A percentile compares a stretch with the other conserved stretches of the same genome.
Evolutionary conservation across 1,140 invertebrate genomes (phyloP).

Genomic region (Pogonognathellus flavescens): DNA sequence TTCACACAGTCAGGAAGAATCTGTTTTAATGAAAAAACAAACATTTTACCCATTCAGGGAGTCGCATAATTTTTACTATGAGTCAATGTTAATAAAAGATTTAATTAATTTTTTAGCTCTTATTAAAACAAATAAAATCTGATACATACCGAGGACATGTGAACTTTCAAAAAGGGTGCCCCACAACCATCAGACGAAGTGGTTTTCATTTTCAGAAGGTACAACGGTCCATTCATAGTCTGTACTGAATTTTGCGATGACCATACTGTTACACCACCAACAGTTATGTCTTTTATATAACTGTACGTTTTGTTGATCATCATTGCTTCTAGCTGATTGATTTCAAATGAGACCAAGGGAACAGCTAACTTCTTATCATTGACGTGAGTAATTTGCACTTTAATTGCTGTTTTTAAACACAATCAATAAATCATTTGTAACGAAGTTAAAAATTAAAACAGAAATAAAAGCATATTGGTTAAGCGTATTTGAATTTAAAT

Average conservation of each 20-base stretch:
- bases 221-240: constrained; percentile 70
- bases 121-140: too few relatives aligned
- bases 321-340: constrained; percentile 77
- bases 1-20: constrained; percentile 62
- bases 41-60: too few relatives aligned
- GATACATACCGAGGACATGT: constrained; percentile 60
- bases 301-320: constrained; percentile 83
- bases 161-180: constrained; percentile 76
- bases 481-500: too few relatives aligned
- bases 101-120: too few relatives aligned
- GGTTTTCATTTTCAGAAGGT: constrained; percentile 80
- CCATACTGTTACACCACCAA: constrained; percentile 78
- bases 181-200: constrained; percentile 73
- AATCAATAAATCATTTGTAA: not conserved
- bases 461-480: too few relatives aligned
- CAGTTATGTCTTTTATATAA: constrained; percentile 70
- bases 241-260: constrained; percentile 67
- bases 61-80: too few relatives aligned
- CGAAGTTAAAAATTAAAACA: too few relatives aligned
- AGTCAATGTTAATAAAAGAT: too few relatives aligned
- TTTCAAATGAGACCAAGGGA: constrained; percentile 72
- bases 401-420: constrained; percentile 38
- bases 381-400: constrained; percentile 22
- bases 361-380: constrained; percentile 55
- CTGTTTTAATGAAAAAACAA: constrained; percentile 8